Percentiles rank a stretch among this genome's conserved stretches.
Evolutionary conservation across 2,888 invertebrate species (phyloP).

Genomic region (Drosophila subquinaria): DNA sequence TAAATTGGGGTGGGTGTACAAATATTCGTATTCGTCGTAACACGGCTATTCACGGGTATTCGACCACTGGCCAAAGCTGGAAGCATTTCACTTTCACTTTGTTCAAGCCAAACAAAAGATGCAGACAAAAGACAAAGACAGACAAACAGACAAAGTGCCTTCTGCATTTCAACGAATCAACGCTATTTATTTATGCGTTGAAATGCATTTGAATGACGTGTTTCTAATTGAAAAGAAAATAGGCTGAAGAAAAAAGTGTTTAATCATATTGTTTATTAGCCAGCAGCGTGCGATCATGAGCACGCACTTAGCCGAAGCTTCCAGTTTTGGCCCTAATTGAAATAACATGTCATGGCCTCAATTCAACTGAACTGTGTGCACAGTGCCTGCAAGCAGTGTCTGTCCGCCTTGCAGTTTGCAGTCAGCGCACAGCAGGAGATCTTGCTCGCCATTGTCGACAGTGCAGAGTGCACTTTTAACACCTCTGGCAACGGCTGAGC

Average conservation of each 20-base stretch:
- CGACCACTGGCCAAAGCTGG: neutral
- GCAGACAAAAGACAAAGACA: conserved; percentile 28
- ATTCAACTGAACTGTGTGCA: neutral
- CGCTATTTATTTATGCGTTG: conserved; percentile 16
- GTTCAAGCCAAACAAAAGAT: conserved; percentile 45
- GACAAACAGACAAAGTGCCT: conserved; percentile 29
- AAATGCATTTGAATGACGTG: conserved; percentile 27
- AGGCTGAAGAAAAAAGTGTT: conserved; percentile 30
- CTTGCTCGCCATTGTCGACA: conserved; percentile 7
- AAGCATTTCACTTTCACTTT: conserved; percentile 62
- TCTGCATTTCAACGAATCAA: conserved; percentile 68
- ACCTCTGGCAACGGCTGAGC: conserved; percentile 8
- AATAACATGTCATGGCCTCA: conserved; percentile 32
- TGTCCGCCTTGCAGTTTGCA: conserved; percentile 1
- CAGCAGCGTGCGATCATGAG: conserved; percentile 39
- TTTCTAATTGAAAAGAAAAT: conserved; percentile 57
- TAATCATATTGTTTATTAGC: conserved; percentile 61
- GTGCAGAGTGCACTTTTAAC: conserved; percentile 34
- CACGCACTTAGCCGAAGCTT: conserved; percentile 61
- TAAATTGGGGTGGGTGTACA: conserved; percentile 16
- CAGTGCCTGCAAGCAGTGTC: conserved; percentile 5
- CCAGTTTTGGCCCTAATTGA: conserved; percentile 64
- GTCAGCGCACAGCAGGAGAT: conserved; percentile 59
- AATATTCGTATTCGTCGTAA: conserved; percentile 1
- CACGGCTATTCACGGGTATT: conserved; percentile 1